Base-by-base conservation (phyloP, 2,797 vertebrate species). In the Picus viridis region DNA sequence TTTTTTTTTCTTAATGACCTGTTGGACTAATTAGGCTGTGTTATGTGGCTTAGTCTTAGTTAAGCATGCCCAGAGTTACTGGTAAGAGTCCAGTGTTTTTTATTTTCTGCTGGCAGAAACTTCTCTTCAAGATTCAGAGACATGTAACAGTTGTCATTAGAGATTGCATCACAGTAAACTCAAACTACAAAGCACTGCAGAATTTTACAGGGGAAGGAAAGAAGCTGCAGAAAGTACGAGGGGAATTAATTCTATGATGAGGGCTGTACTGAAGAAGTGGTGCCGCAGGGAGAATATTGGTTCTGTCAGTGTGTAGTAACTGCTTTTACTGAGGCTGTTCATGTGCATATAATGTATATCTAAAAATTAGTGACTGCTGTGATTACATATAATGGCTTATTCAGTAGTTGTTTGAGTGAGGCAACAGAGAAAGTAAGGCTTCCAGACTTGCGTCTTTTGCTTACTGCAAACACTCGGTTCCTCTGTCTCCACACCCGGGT, bases 71-170 rank as follows among this genome's bases (percentile, higher is more conserved):
- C 49, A 70, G 95, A 95, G 83, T 95, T 96, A 92, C 80, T 82
- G 56, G 88, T 96, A 24, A 58, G 93, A 86, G 75, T 94, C 95
- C 92, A 45, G 0, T 83, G 64, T 96, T 97, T 96, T 97, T 95
- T 81, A 80, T 97, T 97, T 97, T 96, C 71, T 96, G 78, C 95
- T 93, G 72, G 85, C 92, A 97, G 91, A 83, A 87, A 88, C 93
- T 95, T 97, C 77, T 76, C 84, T 96, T 96, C 88, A 89, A 87
- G 83, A 96, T 94, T 87, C 83, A 57, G 65, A 69, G 71, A 65
- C 2, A 3, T 90, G 47, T 79, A 82, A 79, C 83, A 80, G 83
- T 90, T 96, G 89, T 95, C 89, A 86, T 93, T 92, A 93, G 95
- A 94, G 83, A 95, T 84, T 86, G 90, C 95, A 96, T 93, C 43